These are phyloP conservation scores for Phrynocephalus forsythii DNA, from an alignment of 2,797 vertebrate species.

Conservation along the genomic window DNA sequence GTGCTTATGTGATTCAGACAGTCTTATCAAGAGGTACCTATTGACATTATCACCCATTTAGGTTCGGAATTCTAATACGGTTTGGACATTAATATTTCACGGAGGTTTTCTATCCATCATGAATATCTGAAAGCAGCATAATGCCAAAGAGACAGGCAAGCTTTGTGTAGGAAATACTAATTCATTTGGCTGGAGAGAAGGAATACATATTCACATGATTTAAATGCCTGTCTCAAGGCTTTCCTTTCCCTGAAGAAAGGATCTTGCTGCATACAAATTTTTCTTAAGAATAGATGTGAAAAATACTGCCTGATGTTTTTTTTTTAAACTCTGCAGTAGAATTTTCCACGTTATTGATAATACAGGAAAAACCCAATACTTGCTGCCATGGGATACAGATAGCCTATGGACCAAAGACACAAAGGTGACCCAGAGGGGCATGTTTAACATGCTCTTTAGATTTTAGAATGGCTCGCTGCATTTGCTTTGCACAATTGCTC, in stretches of 20 bases:
- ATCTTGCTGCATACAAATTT: slow-evolving; percentile 27
- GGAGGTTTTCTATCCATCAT: slow-evolving; percentile 34
- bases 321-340: slow-evolving; percentile 57
- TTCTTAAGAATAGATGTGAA: slow-evolving; percentile 31
- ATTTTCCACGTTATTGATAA: slow-evolving; percentile 58
- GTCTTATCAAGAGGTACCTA: slow-evolving; percentile 4
- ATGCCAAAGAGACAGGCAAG: slow-evolving; percentile 18
- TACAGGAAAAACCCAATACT: slow-evolving; percentile 57
- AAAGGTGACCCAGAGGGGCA: slow-evolving; percentile 60
- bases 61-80: slow-evolving; percentile 9
- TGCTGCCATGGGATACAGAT: slow-evolving; percentile 76
- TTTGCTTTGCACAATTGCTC: slow-evolving; percentile 50
- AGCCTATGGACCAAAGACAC: slow-evolving; percentile 59
- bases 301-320: slow-evolving; percentile 31
- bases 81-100: slow-evolving; percentile 46
- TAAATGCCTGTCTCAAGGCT: neutral
- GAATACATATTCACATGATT: neutral
- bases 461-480: slow-evolving; percentile 60
- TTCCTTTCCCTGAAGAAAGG: slow-evolving; percentile 30
- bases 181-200: neutral
- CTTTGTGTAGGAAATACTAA: neutral
- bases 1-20: slow-evolving; percentile 24
- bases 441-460: slow-evolving; percentile 45
- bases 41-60: neutral
- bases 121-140: slow-evolving; percentile 30